phyloP scores from a whole-genome alignment of 2,888 invertebrate genomes.

The Siphlonurus alternatus region DNA sequence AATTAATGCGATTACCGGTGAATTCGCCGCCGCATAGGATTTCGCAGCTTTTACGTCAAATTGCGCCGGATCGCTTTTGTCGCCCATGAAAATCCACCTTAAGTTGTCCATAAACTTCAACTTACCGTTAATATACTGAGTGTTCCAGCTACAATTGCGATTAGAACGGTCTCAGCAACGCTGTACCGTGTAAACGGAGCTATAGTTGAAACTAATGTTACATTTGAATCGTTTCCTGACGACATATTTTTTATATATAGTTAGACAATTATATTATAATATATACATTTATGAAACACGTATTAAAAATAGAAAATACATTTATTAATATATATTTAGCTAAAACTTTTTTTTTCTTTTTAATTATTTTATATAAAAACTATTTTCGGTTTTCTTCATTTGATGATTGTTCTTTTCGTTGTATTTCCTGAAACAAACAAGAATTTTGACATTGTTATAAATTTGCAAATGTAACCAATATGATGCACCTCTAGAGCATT shows the following conservation, averaged over 20 bases:
- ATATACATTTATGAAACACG: not conserved
- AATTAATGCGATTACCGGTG: too few species aligned
- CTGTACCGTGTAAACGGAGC: conserved; percentile 22
- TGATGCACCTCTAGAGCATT: too few species aligned
- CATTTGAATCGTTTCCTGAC: not conserved
- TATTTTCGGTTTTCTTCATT: not conserved
- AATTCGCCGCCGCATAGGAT: too few species aligned
- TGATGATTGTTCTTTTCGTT: not conserved
- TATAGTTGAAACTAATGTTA: not conserved
- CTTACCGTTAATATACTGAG: conserved; percentile 63
- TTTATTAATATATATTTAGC: too few species aligned
- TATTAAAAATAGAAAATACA: not conserved
- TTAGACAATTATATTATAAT: not conserved
- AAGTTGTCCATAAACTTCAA: too few species aligned
- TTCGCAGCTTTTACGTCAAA: too few species aligned
- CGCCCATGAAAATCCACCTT: too few species aligned
- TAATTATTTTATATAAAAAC: not conserved
- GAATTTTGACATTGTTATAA: too few species aligned
- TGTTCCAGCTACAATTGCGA: conserved; percentile 54
- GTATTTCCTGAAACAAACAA: not conserved
- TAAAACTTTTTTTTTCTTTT: not conserved
- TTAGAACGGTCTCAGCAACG: conserved; percentile 31
- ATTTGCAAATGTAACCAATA: too few species aligned
- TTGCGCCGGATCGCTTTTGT: too few species aligned
- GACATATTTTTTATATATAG: not conserved